These are phyloP conservation scores for Terebella lapidaria DNA, from an alignment of 2,888 invertebrate species.

Conservation along the genomic window DNA sequence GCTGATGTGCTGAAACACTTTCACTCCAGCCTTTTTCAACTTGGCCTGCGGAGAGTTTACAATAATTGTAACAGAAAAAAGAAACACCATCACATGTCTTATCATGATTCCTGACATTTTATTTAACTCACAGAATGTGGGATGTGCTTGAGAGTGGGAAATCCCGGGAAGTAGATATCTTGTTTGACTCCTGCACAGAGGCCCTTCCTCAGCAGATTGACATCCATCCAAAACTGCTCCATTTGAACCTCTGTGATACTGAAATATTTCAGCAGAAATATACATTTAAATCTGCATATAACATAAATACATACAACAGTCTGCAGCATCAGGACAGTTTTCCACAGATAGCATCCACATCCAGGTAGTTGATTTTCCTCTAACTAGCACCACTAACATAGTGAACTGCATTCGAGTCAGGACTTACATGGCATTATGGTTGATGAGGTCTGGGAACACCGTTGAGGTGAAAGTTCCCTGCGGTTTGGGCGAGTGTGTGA, in stretches of 20 bases:
- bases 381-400: conserved; percentile 37
- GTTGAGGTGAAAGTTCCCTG: conserved; percentile 54
- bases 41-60: conserved; percentile 57
- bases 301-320: no score
- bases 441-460: conserved; percentile 44
- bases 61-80: background rate
- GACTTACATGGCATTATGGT: conserved; percentile 21
- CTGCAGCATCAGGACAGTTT: no score
- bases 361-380: no score
- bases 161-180: conserved; percentile 78
- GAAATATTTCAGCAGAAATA: conserved; percentile 1
- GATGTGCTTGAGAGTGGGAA: conserved; percentile 84
- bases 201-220: conserved; percentile 64
- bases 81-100: no score
- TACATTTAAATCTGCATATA: background rate
- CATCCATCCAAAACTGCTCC: conserved; percentile 46
- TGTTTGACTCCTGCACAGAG: conserved; percentile 65
- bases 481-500: conserved; percentile 61
- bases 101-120: no score
- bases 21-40: conserved; percentile 68
- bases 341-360: no score
- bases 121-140: no score
- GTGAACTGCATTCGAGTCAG: conserved; percentile 25
- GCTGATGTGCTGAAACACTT: conserved; percentile 82
- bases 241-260: conserved; percentile 41